Percentiles rank a stretch among this genome's conserved stretches.
Conservation (phyloP, 2,888 invertebrate genomes). For the Argyresthia albistria region DNA sequence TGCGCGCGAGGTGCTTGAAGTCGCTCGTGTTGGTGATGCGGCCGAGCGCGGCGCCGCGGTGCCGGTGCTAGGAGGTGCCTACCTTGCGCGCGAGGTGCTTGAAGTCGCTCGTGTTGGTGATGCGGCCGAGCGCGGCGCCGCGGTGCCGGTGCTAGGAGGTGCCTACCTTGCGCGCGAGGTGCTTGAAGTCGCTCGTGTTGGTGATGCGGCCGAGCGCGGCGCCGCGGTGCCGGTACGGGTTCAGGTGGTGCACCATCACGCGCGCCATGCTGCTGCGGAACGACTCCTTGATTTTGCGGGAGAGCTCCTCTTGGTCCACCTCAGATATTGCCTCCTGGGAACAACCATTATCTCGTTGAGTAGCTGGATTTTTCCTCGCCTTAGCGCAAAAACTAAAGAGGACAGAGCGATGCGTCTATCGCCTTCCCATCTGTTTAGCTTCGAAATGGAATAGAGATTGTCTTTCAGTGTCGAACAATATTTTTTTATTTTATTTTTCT, state of each 20-base stretch:
- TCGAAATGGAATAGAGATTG: too few relatives aligned
- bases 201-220: slow-evolving; percentile 90
- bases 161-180: slow-evolving; percentile 90
- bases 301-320: slow-evolving; percentile 56
- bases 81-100: slow-evolving; percentile 47
- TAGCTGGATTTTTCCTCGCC: too few relatives aligned
- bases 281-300: slow-evolving; percentile 85
- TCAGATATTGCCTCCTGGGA: slow-evolving; percentile 4
- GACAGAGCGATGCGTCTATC: too few relatives aligned
- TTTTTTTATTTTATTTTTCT: too few relatives aligned
- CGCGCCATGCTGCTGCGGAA: slow-evolving; percentile 86
- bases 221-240: slow-evolving; percentile 88
- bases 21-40: slow-evolving; percentile 81
- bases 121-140: slow-evolving; percentile 87
- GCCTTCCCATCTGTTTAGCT: too few relatives aligned
- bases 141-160: slow-evolving; percentile 86
- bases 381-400: too few relatives aligned
- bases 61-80: slow-evolving; percentile 85
- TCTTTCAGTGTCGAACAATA: too few relatives aligned
- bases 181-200: slow-evolving; percentile 93
- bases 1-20: slow-evolving; percentile 79
- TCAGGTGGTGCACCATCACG: slow-evolving; percentile 88
- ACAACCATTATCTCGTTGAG: too few relatives aligned
- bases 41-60: slow-evolving; percentile 86
- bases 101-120: slow-evolving; percentile 92